Percentiles rank a stretch among this genome's conserved stretches.
Conservation (phyloP, 2,113 vertebrate genomes). For the Pogona vitticeps region DNA sequence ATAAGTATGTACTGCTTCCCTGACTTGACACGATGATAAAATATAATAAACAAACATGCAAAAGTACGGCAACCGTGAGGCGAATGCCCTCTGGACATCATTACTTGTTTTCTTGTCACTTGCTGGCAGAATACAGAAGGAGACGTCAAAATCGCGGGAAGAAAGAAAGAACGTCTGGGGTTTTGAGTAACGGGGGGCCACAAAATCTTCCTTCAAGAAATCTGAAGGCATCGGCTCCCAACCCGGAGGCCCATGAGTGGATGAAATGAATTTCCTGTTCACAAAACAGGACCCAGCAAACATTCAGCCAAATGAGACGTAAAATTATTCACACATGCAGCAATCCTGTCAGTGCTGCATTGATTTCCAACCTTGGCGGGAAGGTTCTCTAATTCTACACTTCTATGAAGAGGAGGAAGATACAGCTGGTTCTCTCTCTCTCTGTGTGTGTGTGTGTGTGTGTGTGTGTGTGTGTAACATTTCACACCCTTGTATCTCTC, state of each 20-base stretch:
- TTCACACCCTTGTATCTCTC: too few relatives aligned
- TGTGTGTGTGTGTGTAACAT: too few relatives aligned
- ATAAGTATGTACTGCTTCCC: slow-evolving; percentile 24
- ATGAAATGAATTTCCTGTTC: background rate
- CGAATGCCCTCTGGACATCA: slow-evolving; percentile 20
- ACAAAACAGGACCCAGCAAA: background rate
- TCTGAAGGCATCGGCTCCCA: background rate
- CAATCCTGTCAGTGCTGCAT: background rate
- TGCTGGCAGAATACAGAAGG: background rate
- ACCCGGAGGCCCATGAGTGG: background rate
- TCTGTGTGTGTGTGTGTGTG: too few relatives aligned
- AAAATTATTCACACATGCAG: background rate
- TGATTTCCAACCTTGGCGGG: too few relatives aligned
- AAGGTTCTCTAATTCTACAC: too few relatives aligned
- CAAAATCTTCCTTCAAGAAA: background rate
- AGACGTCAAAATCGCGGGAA: background rate
- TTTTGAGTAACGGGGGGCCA: background rate
- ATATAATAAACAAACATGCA: slow-evolving; percentile 35
- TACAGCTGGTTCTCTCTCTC: too few relatives aligned
- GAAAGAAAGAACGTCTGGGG: background rate
- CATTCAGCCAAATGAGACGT: too few relatives aligned
- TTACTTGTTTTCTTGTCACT: slow-evolving; percentile 7
- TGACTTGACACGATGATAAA: slow-evolving; percentile 18
- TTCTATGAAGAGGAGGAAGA: too few relatives aligned
- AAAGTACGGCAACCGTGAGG: background rate